Base-by-base conservation (phyloP, 2,113 vertebrate species). In the Bostrychus sinensis region DNA sequence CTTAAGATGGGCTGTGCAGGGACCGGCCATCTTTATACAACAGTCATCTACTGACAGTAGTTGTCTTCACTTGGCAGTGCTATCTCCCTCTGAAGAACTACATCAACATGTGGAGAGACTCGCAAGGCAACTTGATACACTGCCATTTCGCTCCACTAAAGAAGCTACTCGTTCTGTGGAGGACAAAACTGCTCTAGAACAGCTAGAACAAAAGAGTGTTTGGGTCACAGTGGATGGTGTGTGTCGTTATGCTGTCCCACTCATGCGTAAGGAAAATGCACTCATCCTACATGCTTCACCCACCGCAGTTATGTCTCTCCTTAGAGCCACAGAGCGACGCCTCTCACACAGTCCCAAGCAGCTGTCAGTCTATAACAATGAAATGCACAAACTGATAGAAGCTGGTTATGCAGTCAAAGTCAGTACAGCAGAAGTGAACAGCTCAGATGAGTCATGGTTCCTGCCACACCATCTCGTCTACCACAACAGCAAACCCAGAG, bases 61-160 rank as follows among this genome's bases (percentile, higher is more conserved):
- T 14, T 41, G 38, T 8, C 14, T 41, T 4, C 38, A 41, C 38
- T 14, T n/a, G 12, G 6, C 38, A 12, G 11, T 41, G 3, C 3
- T 41, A 8, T 41, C 38, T 36, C 34, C 34, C 11, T 5, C 34
- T 36, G 5, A 36, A 36, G 34, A 36, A 11, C 34, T 36, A 36
- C 38, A n/a, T 14, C 38, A 41, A 3, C 11, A 66, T 19, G 56
- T 65, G 0, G 63, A 65, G 16, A 62, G 19, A n/a, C n/a, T 78
- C 1, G 67, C n/a, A n/a, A n/a, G 56, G 73, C 64, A 77, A n/a
- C 2, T 72, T 3, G 45, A 64, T 3, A 12, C 19, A 2, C 2
- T 80, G 6, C 48, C 43, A 5, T 45, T 25, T 1, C 2, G 7
- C 0, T 59, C 4, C 7, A 26, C 62, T n/a, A 66, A 58, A 8